Base-by-base conservation (phyloP, 2,113 vertebrate genomes). In the Craseonycteris thonglongyai region DNA sequence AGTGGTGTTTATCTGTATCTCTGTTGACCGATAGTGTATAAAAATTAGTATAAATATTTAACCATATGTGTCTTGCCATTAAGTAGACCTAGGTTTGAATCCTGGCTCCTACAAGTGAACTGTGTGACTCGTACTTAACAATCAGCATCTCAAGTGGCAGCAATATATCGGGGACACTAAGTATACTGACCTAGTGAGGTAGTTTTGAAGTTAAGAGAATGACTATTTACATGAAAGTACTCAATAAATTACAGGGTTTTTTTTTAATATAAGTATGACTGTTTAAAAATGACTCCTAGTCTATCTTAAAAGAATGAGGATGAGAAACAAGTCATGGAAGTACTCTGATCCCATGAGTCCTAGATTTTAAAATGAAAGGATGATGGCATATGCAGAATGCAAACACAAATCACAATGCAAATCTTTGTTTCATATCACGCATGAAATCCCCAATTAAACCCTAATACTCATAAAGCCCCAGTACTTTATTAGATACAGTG, bases 301-400 rank as follows among this genome's bases (percentile, higher is more conserved):
- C 6, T 58, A 21, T 83, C 30, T 72, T 59, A 11, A 61, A 88
- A 82, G 63, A 69, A 74, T 16, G 33, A 74, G 45, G 16, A 72
- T 40, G 19, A 56, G 14, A 82, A 82, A 71, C 1, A n/a, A 35
- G 15, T 7, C 24, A 0, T 28, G 4, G 0, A 72, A 4, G 15
- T 7, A 10, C 15, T 24, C 4, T 30, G 78, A 56, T 47, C 8
- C 4, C 38, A 9, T 49, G 18, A 65, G 14, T 47, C 2, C 6
- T 1, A 0, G 11, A 63, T 42, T 28, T 68, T 33, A 90, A 94
- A 38, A 51, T 12, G 24, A 5, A 16, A 84, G 6, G 0, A n/a
- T n/a, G 6, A 15, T 38, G 30, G 1, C 1, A 3, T 38, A 11
- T 2, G 8, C 6, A 74, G 3, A 45, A 26, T 15, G 21, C 30